These are phyloP conservation scores for Engystomops pustulosus DNA, from an alignment of 2,113 vertebrate genomes.

Conservation along the genomic window DNA sequence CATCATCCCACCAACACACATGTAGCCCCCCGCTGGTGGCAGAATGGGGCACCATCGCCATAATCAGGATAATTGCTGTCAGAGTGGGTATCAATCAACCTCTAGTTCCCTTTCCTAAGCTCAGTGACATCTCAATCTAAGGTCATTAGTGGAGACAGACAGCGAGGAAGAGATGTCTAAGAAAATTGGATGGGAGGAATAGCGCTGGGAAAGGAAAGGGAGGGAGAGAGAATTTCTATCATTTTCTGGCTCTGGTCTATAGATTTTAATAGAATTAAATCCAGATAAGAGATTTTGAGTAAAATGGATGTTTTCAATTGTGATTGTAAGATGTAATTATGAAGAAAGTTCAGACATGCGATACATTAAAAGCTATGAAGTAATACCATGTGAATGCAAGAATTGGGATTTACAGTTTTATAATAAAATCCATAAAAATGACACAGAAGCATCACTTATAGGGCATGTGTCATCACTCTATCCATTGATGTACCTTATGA, in stretches of 20 bases:
- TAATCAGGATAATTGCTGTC: constrained; percentile 56
- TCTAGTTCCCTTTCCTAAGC: background rate
- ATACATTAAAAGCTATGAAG: too few relatives aligned
- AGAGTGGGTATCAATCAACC: constrained; percentile 43
- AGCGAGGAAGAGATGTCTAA: background rate
- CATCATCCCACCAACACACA: too few relatives aligned
- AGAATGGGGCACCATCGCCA: constrained; percentile 15
- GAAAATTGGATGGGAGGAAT: background rate
- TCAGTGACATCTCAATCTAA: constrained; percentile 28
- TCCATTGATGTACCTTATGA: too few relatives aligned
- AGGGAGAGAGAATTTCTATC: background rate
- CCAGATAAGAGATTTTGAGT: background rate
- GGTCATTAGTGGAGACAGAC: constrained; percentile 41
- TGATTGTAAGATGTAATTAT: too few relatives aligned
- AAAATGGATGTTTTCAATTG: too few relatives aligned
- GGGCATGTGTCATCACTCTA: too few relatives aligned
- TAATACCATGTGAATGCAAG: too few relatives aligned
- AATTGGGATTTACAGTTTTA: too few relatives aligned
- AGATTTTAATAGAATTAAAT: constrained; percentile 19
- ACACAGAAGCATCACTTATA: too few relatives aligned
- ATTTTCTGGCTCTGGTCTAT: background rate
- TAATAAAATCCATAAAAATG: too few relatives aligned
- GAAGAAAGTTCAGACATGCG: background rate
- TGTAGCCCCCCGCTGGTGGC: constrained; percentile 28
- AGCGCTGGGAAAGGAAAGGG: background rate